These are phyloP conservation scores for Lophius piscatorius DNA, from an alignment of 2,113 vertebrate genomes.

Conservation along the genomic window DNA sequence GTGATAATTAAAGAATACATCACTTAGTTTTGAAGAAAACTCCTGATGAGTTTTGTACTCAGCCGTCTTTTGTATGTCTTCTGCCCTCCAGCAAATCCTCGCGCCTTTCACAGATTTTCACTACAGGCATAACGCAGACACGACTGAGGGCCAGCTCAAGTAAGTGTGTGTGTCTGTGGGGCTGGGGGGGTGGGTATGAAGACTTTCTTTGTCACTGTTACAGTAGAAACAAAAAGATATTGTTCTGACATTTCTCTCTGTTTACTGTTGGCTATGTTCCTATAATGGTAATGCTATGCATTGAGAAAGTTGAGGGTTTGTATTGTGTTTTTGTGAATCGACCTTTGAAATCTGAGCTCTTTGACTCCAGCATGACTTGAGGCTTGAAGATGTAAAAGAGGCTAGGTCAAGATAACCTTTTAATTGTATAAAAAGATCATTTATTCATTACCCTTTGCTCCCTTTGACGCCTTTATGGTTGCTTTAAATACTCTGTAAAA, in stretches of 20 bases:
- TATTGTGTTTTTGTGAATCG: conserved; percentile 39
- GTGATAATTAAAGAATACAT: background rate
- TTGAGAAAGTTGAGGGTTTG: conserved; percentile 27
- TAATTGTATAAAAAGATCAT: conserved; percentile 13
- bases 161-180: conserved; percentile 86
- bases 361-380: conserved; percentile 32
- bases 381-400: conserved; percentile 19
- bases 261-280: conserved; percentile 39
- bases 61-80: conserved; percentile 25
- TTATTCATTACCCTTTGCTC: conserved; percentile 19
- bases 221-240: conserved; percentile 38
- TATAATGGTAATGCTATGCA: conserved; percentile 29
- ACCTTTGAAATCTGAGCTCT: conserved; percentile 26
- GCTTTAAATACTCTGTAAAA: conserved; percentile 1
- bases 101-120: conserved; percentile 99
- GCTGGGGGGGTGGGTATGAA: conserved; percentile 79
- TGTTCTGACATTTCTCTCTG: conserved; percentile 44
- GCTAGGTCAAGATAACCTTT: background rate
- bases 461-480: background rate
- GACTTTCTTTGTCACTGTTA: conserved; percentile 29
- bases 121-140: conserved; percentile 98
- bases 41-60: background rate
- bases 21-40: too few species aligned
- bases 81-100: conserved; percentile 90
- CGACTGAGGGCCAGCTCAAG: conserved; percentile 95